Evolutionary conservation across 2,113 vertebrate species (phyloP), one percentile per base, ranked within the genome.

Genomic region (Serinus canaria): DNA sequence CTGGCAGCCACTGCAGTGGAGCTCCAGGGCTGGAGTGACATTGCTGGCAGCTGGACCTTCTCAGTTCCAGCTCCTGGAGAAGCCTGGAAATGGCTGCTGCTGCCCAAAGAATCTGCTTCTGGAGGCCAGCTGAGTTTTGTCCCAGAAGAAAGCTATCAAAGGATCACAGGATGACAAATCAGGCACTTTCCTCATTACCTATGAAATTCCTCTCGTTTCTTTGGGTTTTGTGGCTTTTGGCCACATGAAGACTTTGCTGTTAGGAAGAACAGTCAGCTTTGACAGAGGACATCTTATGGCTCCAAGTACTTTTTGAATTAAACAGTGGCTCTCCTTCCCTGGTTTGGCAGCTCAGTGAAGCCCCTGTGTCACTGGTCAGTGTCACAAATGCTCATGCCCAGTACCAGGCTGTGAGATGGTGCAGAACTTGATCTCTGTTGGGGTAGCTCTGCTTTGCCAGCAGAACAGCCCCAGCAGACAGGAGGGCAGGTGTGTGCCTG

Each of bases 371-470:
- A 63, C 25, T 50, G 37, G 55, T 17, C 81, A 66, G 5, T 9
- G 5, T 4, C 16, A 28, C 31, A 35, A 2, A 8, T 1, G 24
- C 47, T 33, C 8, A 4, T 1, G 24, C 2, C 6, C 28, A 35
- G 63, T 3, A 58, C 11, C 84, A 55, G 31, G 75, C 53, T 18
- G 2, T 7, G 52, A 28, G 35, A 30, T 19, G 2, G 24, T 16
- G 37, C 46, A 66, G 25, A 10, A 67, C 33, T 81, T 49, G 24
- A 5, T 46, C 59, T 66, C 9, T 67, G 43, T 10, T 39, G 17
- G 41, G 72, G 44, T 1, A 28, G 49, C 31, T 75, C 21, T 82
- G 33, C 39, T 75, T 7, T 82, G 58, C 16, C 87, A 89, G 64
- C 37, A 78, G n/a, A 15, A 25, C 15, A 75, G 60, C 20, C 70